Percentiles rank a stretch among this genome's conserved stretches.
phyloP scores from a whole-genome alignment of 2,113 vertebrate species.

The Ellobius talpinus region DNA sequence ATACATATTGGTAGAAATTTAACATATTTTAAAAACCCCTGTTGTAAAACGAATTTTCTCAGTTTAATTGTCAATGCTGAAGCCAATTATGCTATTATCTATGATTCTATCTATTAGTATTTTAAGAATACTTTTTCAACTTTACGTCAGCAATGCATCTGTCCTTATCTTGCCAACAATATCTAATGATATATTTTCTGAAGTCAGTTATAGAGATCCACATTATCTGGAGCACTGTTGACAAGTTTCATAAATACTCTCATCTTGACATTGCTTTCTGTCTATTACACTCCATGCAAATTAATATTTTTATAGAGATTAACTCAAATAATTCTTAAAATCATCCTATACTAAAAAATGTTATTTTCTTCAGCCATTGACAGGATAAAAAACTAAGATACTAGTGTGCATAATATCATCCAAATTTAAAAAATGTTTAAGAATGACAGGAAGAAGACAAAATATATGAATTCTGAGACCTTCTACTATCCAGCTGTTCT shows the following conservation, averaged over 20 bases:
- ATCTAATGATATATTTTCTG: neutral
- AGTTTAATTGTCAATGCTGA: neutral
- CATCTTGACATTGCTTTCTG: neutral
- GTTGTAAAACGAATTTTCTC: neutral
- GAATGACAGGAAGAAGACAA: neutral
- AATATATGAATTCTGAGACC: neutral
- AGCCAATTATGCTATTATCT: neutral
- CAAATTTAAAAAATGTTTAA: neutral
- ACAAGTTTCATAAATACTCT: neutral
- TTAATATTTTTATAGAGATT: neutral
- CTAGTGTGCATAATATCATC: neutral
- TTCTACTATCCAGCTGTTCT: neutral
- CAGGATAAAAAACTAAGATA: neutral
- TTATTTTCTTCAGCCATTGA: neutral
- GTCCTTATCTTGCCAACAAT: neutral
- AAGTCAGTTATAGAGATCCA: neutral
- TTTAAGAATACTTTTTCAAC: neutral
- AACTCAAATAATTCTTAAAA: neutral
- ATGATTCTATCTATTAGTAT: neutral
- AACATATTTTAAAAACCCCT: neutral
- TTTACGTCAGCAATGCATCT: neutral
- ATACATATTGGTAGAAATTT: neutral
- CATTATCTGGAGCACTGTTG: neutral
- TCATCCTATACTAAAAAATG: neutral
- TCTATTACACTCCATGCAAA: neutral